Base-by-base conservation (phyloP, 2,888 invertebrate genomes). In the Galeruca laticollis region DNA sequence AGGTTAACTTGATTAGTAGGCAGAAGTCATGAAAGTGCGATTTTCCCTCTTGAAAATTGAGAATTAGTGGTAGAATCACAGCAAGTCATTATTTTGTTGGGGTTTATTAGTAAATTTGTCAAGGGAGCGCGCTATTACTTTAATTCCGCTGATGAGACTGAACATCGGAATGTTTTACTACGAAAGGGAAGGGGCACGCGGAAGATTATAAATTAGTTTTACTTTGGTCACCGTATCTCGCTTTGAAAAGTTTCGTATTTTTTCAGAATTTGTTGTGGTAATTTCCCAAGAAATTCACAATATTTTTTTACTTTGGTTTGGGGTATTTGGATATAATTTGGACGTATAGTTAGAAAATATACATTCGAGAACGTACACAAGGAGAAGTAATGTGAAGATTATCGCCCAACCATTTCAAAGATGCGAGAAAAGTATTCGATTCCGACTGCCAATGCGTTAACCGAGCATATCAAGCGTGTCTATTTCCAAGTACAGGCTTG, bases 61-160 rank as follows among this genome's bases (percentile, higher is more conserved):
- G 72, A 77, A 78, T 78, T 78, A 78, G 78, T 73, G 78, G 78
- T 74, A 63, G 75, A 77, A 78, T 78, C 78, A 78, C 78, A 68
- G 74, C 69, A 72, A 64, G 69, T 73, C 73, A 69, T 74, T 74
- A 75, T 73, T 73, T 69, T 72, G 75, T 73, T 70, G 73, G 73
- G 75, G 73, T 73, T 71, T 75, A 75, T 75, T 73, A 73, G 70
- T 63, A 56, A 57, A 54, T 69, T 60, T 69, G 69, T 43, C 60
- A 65, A 65, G 73, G 75, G 73, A 68, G 74, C 69, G 66, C 63
- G 71, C 70, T 70, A 74, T 72, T 71, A 63, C 63, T 63, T 63
- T 63, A 40, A 40, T 21, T 63, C n/a, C 21, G 54, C 26, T 54
- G 40, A 63, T 63, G 54, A 63, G 63, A 63, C 35, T 18, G 15